Percentiles rank a stretch among this genome's conserved stretches.
Evolutionary conservation across 1,140 invertebrate genomes (phyloP).

Genomic region (Phthorimaea operculella): DNA sequence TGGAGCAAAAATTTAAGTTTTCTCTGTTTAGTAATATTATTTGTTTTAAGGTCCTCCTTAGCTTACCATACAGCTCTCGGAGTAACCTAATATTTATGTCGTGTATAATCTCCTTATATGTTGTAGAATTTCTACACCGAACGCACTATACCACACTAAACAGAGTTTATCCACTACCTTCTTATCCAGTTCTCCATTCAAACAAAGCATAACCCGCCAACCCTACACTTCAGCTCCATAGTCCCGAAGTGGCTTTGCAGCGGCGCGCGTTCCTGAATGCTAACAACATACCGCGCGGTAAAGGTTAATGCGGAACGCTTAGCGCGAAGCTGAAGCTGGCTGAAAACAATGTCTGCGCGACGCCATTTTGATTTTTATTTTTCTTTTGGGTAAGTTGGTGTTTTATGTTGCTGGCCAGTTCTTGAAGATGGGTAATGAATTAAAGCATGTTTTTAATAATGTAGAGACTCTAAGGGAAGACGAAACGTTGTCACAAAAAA

Average conservation of each 20-base stretch:
- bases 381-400: not conserved
- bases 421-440: not conserved
- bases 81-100: too few species aligned
- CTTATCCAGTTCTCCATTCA: too few species aligned
- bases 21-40: too few species aligned
- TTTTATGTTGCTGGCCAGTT: not conserved
- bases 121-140: too few species aligned
- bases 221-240: not conserved
- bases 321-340: slow-evolving; percentile 29
- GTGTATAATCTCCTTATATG: too few species aligned
- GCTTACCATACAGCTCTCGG: too few species aligned
- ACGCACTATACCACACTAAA: too few species aligned
- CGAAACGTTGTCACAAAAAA: too few species aligned
- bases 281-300: slow-evolving; percentile 39
- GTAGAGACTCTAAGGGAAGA: too few species aligned
- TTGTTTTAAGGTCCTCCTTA: too few species aligned
- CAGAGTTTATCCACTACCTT: too few species aligned
- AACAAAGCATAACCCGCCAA: not conserved
- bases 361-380: slow-evolving; percentile 37
- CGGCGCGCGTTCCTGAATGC: slow-evolving; percentile 33
- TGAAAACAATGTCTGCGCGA: slow-evolving; percentile 32
- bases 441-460: not conserved
- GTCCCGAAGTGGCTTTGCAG: slow-evolving; percentile 20
- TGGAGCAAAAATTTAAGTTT: too few species aligned
- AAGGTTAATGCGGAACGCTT: slow-evolving; percentile 55